Conservation (phyloP, 2,888 invertebrate species). For the Atrina japonica region DNA sequence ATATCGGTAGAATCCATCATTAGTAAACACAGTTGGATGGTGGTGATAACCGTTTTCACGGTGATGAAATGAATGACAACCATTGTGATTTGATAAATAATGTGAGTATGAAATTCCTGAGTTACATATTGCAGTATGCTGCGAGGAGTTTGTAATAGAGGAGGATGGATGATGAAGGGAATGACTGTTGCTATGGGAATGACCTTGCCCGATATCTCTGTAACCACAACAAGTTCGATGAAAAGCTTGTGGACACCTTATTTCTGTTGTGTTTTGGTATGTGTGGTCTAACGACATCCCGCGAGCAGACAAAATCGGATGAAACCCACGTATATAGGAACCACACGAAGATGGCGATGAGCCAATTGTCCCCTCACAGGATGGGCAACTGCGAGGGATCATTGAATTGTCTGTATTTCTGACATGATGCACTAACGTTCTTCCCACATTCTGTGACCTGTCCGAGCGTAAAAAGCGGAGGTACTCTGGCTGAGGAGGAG, state of each 20-base stretch:
- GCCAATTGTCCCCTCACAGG: slow-evolving; percentile 63
- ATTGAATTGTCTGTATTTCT: neutral
- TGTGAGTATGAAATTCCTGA: slow-evolving; percentile 42
- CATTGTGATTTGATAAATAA: slow-evolving; percentile 25
- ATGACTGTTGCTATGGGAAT: slow-evolving; percentile 8
- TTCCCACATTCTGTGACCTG: neutral
- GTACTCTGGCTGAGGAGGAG: slow-evolving; percentile 31
- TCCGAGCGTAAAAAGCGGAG: slow-evolving; percentile 29
- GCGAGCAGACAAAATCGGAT: slow-evolving; percentile 9
- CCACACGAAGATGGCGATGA: slow-evolving; percentile 49
- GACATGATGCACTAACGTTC: neutral
- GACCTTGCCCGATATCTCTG: slow-evolving; percentile 14
- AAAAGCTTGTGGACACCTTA: too few species aligned
- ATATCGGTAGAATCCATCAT: neutral
- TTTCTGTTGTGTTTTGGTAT: slow-evolving; percentile 11
- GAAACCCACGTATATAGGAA: slow-evolving; percentile 37
- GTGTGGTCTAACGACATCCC: slow-evolving; percentile 10
- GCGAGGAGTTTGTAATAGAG: too few species aligned
- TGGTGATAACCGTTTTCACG: slow-evolving; percentile 12
- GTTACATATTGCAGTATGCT: too few species aligned
- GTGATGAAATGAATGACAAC: slow-evolving; percentile 23
- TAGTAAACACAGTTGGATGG: slow-evolving; percentile 3
- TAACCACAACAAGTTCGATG: slow-evolving; percentile 26
- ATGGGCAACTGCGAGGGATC: slow-evolving; percentile 55
- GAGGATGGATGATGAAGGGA: slow-evolving; percentile 18